A percentile compares a stretch with the other conserved stretches of the same genome.
Conservation (phyloP, 2,888 invertebrate genomes). For the Macrosiphum euphorbiae region DNA sequence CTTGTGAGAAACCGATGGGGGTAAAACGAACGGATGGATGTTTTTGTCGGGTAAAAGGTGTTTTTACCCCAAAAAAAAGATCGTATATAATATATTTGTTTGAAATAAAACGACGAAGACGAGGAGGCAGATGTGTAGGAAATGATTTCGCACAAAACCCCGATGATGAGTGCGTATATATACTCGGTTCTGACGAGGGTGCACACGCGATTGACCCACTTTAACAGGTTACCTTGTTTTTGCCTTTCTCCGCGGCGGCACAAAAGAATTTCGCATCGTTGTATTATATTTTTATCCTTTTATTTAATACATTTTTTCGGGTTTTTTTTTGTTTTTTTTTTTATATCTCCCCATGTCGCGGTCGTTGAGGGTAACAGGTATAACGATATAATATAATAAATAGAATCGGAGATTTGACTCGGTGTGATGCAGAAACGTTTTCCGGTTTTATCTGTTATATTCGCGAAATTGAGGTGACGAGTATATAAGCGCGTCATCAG, state of each 20-base stretch:
- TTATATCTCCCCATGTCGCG: not conserved
- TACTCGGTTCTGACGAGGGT: constrained; percentile 33
- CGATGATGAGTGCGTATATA: constrained; percentile 8
- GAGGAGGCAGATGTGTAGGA: constrained; percentile 55
- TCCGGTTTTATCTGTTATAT: not conserved
- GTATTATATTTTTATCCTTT: constrained; percentile 58
- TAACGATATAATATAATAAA: not conserved
- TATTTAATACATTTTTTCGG: not conserved
- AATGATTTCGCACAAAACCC: constrained; percentile 64
- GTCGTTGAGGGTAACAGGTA: constrained; percentile 42
- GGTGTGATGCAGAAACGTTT: not conserved
- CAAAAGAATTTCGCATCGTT: constrained; percentile 57
- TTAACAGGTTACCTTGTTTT: constrained; percentile 62
- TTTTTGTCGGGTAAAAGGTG: constrained; percentile 52
- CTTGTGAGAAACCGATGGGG: constrained; percentile 60
- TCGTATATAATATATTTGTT: not conserved
- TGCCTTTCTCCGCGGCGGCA: constrained; percentile 54
- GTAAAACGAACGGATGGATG: constrained; percentile 62
- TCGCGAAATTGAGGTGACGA: not conserved
- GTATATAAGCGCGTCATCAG: not conserved
- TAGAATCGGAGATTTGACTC: constrained; percentile 9
- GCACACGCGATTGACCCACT: constrained; percentile 61
- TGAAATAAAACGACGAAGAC: constrained; percentile 26
- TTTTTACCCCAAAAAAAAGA: constrained; percentile 48
- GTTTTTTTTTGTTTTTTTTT: not conserved